These are phyloP conservation scores for Herminia tarsipennalis DNA, from an alignment of 2,888 invertebrate species.

Conservation along the genomic window DNA sequence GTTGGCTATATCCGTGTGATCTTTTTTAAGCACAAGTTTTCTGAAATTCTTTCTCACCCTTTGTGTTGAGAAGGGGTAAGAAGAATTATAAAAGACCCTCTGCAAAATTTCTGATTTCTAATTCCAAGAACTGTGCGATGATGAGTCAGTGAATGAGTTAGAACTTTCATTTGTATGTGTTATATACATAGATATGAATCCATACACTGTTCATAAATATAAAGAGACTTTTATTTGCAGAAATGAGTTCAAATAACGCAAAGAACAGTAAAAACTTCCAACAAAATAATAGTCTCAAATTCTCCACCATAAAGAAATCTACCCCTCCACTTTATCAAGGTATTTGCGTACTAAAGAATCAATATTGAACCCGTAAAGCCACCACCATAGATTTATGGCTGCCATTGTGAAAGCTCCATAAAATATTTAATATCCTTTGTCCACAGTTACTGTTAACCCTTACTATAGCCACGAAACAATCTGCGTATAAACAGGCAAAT, in stretches of 20 bases:
- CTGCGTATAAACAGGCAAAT: conserved; percentile 8
- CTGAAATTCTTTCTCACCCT: no score
- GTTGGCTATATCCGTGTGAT: no score
- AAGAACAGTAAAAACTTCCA: not conserved
- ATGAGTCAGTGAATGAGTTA: no score
- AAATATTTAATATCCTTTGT: conserved; percentile 35
- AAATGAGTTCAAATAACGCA: not conserved
- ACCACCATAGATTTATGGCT: conserved; percentile 25
- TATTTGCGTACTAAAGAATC: conserved; percentile 23
- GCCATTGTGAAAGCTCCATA: conserved; percentile 25
- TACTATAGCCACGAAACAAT: conserved; percentile 11
- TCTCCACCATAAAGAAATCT: not conserved
- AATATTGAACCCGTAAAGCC: conserved; percentile 24
- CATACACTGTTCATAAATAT: no score
- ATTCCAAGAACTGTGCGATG: no score
- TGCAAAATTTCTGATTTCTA: no score
- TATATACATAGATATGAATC: no score
- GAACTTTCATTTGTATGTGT: no score
- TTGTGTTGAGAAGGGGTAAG: no score
- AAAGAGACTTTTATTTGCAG: not conserved
- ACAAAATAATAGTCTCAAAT: not conserved
- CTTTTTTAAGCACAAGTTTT: no score
- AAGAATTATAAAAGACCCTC: no score
- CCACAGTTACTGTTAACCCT: conserved; percentile 20
- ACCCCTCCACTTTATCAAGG: not conserved